Percentiles rank a stretch among this genome's conserved stretches.
These are phyloP conservation scores for Ips typographus DNA, from an alignment of 1,140 invertebrate species.

Conservation along the genomic window DNA sequence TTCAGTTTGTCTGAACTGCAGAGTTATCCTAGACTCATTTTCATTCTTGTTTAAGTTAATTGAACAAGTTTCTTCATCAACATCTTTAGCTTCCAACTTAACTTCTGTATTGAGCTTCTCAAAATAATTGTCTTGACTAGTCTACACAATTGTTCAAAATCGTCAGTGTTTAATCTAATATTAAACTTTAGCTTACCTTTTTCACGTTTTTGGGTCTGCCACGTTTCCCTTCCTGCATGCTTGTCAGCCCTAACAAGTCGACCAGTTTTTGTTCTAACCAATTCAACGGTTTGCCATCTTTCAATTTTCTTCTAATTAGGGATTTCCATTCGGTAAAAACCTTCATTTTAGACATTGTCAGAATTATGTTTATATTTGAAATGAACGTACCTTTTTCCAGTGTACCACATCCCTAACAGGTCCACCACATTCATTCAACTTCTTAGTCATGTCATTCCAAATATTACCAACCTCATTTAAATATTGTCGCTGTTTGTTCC, in stretches of 20 bases:
- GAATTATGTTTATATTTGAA: background rate
- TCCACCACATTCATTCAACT: conserved; percentile 23
- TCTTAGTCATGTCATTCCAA: conserved; percentile 24
- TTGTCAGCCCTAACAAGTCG: conserved; percentile 8
- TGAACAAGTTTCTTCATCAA: no score
- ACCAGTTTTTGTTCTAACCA: conserved; percentile 12
- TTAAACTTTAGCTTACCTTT: no score
- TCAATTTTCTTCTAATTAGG: conserved; percentile 25
- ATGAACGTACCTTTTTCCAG: conserved; percentile 22
- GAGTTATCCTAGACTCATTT: no score
- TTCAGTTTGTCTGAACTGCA: no score
- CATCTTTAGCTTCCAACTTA: no score
- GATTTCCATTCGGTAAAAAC: conserved; percentile 32
- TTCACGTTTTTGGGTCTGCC: background rate
- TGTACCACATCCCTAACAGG: conserved; percentile 20
- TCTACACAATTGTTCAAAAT: no score
- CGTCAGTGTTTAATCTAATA: no score
- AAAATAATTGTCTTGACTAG: no score
- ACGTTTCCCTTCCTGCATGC: conserved; percentile 7
- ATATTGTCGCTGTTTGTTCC: background rate
- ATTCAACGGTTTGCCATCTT: conserved; percentile 20
- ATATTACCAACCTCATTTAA: conserved; percentile 16
- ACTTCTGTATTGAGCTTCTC: no score
- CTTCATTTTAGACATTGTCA: background rate
- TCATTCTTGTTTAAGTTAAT: no score